phyloP scores from a whole-genome alignment of 2,113 vertebrate species.

The Telmatochromis sp. region DNA sequence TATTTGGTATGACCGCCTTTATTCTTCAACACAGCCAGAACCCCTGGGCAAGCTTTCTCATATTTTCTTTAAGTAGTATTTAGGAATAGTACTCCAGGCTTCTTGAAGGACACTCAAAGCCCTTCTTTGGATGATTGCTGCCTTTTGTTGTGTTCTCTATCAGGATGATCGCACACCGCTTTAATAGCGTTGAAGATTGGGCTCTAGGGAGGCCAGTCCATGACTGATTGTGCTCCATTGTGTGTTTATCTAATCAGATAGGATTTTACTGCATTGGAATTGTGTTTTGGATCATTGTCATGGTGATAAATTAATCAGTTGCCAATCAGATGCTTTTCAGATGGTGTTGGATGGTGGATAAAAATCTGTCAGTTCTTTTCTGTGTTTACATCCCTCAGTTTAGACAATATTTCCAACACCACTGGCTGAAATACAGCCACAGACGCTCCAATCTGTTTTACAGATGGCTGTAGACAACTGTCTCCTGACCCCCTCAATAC shows the following conservation, averaged over 20 bases:
- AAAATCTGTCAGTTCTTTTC: background rate
- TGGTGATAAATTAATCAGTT: background rate
- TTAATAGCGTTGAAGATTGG: background rate
- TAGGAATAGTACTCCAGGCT: background rate
- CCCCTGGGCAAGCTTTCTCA: background rate
- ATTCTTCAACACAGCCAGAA: background rate
- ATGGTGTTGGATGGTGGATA: background rate
- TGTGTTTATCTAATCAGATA: background rate
- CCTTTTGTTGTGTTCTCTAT: background rate
- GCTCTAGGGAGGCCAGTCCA: background rate
- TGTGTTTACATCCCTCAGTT: background rate
- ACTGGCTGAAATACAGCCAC: background rate
- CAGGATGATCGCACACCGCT: background rate
- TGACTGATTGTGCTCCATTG: background rate
- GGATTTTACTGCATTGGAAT: background rate
- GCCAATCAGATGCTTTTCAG: background rate
- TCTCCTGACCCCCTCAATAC: background rate
- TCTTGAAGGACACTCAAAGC: background rate
- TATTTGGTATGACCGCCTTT: background rate
- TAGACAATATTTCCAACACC: background rate
- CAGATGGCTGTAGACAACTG: background rate
- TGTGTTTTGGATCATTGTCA: background rate
- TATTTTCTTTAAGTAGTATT: background rate
- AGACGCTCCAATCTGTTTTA: background rate
- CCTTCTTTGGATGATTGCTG: background rate